phyloP scores from a whole-genome alignment of 2,888 invertebrate genomes.

The Ichneumon xanthorius region DNA sequence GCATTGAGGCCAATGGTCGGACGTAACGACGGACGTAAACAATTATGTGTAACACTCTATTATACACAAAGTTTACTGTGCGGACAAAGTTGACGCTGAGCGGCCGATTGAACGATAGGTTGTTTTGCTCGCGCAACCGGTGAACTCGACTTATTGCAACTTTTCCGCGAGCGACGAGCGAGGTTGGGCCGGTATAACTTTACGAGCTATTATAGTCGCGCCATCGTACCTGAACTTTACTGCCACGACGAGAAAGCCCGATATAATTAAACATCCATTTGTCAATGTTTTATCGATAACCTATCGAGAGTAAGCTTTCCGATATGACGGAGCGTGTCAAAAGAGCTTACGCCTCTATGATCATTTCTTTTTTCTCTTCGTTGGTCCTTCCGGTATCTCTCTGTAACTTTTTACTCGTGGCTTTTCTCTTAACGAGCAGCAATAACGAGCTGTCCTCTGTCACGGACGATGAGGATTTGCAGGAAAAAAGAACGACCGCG shows the following conservation, averaged over 20 bases:
- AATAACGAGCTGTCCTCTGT: background rate
- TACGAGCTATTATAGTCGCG: conserved; percentile 25
- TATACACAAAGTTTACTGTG: conserved; percentile 19
- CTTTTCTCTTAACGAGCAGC: background rate
- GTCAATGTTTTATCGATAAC: conserved; percentile 54
- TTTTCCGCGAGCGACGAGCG: background rate
- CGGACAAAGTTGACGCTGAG: conserved; percentile 7
- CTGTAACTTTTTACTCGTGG: background rate
- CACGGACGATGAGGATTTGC: background rate
- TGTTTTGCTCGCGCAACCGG: conserved; percentile 27
- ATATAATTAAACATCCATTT: conserved; percentile 61
- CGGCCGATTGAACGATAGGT: conserved; percentile 35
- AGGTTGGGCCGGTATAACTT: conserved; percentile 10
- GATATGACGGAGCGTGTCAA: background rate
- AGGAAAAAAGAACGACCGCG: background rate
- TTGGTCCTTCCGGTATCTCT: background rate
- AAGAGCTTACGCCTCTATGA: conserved; percentile 7
- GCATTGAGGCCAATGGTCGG: conserved; percentile 1
- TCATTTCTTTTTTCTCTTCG: background rate
- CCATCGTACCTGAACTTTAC: conserved; percentile 27
- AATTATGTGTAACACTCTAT: conserved; percentile 38
- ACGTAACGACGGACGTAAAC: conserved; percentile 32
- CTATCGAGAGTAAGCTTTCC: background rate
- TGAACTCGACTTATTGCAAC: conserved; percentile 30
- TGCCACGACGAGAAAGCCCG: conserved; percentile 11